Percentiles rank a stretch among this genome's conserved stretches.
These are phyloP conservation scores for Holothuria scabra DNA, from an alignment of 53 echinoderm and acorn worm genomes.

Conservation along the genomic window DNA sequence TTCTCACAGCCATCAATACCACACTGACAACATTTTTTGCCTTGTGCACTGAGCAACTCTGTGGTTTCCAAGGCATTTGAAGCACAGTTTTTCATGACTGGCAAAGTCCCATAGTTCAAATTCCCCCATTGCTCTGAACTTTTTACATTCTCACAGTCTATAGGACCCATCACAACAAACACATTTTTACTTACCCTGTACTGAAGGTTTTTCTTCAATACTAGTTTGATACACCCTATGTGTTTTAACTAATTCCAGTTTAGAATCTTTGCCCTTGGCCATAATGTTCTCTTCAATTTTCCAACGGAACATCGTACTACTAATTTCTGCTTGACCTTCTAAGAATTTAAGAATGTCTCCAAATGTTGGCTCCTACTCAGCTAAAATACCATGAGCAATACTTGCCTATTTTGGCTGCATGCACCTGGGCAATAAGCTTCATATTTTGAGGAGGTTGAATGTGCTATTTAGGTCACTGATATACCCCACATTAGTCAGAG, in stretches of 20 bases:
- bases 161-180: constrained; percentile 18
- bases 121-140: background rate
- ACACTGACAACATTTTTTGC: background rate
- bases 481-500: constrained; percentile 35
- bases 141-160: constrained; percentile 13
- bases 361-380: constrained; percentile 26
- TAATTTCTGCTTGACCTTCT: constrained; percentile 14
- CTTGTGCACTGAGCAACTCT: background rate
- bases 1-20: constrained; percentile 1
- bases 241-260: background rate
- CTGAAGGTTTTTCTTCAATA: background rate
- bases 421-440: constrained; percentile 10
- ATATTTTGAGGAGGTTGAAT: background rate
- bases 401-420: constrained; percentile 28
- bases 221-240: constrained; percentile 3
- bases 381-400: constrained; percentile 7
- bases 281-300: background rate
- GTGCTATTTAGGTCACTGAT: constrained; percentile 13
- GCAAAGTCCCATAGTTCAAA: constrained; percentile 18
- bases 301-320: constrained; percentile 15
- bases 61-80: background rate
- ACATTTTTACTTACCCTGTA: background rate
- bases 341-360: constrained; percentile 21
- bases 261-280: background rate
- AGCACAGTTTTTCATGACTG: constrained; percentile 9